phyloP scores from a whole-genome alignment of 1,140 invertebrate species.

The Papilio glaucus region DNA sequence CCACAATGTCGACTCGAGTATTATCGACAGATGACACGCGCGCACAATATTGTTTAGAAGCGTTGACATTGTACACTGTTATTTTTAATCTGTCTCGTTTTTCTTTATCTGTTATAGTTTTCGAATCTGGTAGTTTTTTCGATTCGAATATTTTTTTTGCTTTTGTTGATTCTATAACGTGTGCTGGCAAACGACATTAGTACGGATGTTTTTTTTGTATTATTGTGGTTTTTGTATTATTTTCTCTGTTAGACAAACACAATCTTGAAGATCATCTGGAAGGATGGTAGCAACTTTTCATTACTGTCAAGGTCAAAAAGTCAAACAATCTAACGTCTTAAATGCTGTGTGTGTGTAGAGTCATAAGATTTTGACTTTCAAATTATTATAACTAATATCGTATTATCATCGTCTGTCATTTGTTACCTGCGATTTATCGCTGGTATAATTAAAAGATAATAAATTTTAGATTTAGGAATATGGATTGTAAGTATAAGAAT shows the following conservation, averaged over 20 bases:
- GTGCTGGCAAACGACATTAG: not conserved
- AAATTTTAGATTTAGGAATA: too few species aligned
- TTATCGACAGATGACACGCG: slow-evolving; percentile 67
- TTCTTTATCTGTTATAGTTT: slow-evolving; percentile 8
- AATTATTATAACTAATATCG: too few species aligned
- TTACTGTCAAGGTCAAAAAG: too few species aligned
- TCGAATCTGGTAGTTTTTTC: slow-evolving; percentile 9
- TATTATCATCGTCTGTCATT: too few species aligned
- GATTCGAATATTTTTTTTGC: not conserved
- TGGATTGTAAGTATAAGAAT: too few species aligned
- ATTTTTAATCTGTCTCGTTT: slow-evolving; percentile 21
- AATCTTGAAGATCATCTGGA: too few species aligned
- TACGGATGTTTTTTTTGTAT: not conserved
- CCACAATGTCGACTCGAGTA: slow-evolving; percentile 62
- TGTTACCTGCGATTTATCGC: too few species aligned
- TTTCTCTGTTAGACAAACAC: slow-evolving; percentile 21
- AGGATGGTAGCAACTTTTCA: too few species aligned
- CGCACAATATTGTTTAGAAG: slow-evolving; percentile 60
- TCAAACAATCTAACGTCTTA: too few species aligned
- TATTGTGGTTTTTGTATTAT: not conserved
- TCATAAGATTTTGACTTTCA: too few species aligned
- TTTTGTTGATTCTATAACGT: not conserved
- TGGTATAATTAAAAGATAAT: too few species aligned
- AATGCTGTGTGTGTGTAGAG: too few species aligned
- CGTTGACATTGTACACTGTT: slow-evolving; percentile 39